Percentiles rank a stretch among this genome's conserved stretches.
Evolutionary conservation across 2,888 invertebrate genomes (phyloP).

Genomic region (Pristionchus maxplancki): DNA sequence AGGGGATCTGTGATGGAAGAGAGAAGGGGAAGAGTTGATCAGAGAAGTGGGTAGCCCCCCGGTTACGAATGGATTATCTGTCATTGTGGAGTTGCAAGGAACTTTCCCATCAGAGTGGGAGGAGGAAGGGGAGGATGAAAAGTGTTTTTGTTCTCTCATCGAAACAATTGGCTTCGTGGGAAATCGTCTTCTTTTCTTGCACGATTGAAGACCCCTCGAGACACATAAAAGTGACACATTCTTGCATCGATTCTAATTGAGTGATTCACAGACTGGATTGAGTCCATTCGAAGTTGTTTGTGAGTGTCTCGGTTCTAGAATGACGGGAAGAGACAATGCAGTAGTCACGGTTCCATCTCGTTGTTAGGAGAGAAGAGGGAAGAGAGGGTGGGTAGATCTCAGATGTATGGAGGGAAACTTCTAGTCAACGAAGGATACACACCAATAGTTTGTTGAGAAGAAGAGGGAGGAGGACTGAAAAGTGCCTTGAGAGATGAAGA

Average conservation of each 20-base stretch:
- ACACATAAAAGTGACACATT: neutral
- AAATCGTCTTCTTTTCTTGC: neutral
- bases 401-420: conserved; percentile 4
- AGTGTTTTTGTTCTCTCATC: conserved; percentile 15
- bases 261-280: neutral
- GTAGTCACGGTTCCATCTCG: neutral
- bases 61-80: neutral
- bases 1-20: neutral
- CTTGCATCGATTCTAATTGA: neutral
- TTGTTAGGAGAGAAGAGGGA: neutral
- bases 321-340: neutral
- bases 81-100: neutral
- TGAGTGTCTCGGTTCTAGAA: neutral
- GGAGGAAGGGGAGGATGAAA: neutral
- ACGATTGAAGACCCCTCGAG: neutral
- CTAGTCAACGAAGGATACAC: neutral
- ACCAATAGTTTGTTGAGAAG: neutral
- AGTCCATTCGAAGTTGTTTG: neutral
- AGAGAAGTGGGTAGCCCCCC: neutral
- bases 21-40: neutral
- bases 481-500: neutral
- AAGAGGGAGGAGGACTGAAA: neutral
- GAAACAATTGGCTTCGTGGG: conserved; percentile 13
- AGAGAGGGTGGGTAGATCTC: neutral
- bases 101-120: neutral